Percentiles rank a stretch among this genome's conserved stretches.
These are phyloP conservation scores for Lagopus leucura DNA, from an alignment of 2,113 vertebrate genomes.

Conservation along the genomic window DNA sequence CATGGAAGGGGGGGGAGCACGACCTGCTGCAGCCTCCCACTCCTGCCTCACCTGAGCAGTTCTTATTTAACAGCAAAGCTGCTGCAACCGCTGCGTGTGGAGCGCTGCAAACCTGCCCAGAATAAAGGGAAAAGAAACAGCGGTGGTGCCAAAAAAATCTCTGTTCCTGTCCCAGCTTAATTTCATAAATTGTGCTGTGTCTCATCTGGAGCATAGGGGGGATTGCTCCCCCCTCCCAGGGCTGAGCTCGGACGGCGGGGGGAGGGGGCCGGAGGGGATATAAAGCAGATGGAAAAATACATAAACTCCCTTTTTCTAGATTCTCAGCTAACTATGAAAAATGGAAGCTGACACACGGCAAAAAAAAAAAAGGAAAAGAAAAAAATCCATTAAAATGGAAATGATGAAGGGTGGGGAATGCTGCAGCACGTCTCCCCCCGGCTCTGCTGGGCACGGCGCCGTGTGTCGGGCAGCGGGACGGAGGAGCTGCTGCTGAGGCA, in stretches of 20 bases:
- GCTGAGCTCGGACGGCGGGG: neutral
- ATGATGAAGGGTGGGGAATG: neutral
- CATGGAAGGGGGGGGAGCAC: neutral
- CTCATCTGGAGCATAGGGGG: neutral
- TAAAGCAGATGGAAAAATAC: conserved; percentile 47
- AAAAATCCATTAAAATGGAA: conserved; percentile 67
- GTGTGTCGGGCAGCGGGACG: too few relatives aligned
- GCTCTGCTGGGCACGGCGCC: neutral
- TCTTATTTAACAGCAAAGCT: neutral
- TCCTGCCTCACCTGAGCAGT: neutral
- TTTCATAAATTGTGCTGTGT: neutral
- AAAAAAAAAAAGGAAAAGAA: neutral
- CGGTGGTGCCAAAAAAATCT: neutral
- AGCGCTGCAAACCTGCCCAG: neutral
- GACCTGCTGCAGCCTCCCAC: neutral
- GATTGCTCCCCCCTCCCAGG: neutral
- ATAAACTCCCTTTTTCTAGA: conserved; percentile 17
- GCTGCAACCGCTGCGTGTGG: rapidly evolving
- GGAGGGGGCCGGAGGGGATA: neutral
- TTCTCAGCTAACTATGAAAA: conserved; percentile 62
- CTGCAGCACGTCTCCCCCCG: neutral
- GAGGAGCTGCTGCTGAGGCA: neutral
- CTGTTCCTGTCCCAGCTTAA: neutral
- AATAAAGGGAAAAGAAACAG: neutral
- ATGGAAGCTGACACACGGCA: conserved; percentile 58